Percentiles rank a stretch among this genome's conserved stretches.
phyloP scores from a whole-genome alignment of 2,888 invertebrate genomes.

The Bimastos eiseni region DNA sequence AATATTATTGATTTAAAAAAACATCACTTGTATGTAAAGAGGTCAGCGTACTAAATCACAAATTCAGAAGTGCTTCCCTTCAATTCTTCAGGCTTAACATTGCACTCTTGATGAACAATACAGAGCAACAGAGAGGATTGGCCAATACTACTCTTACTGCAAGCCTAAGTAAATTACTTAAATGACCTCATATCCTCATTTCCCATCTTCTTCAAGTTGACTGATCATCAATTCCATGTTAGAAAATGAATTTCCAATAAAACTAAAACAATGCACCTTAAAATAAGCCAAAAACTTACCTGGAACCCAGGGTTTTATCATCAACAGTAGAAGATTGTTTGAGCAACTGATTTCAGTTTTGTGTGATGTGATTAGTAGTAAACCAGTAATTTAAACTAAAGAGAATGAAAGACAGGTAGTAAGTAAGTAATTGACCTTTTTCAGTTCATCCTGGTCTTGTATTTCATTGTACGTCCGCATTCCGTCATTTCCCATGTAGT shows the following conservation, averaged over 20 bases:
- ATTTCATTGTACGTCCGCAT: conserved; percentile 58
- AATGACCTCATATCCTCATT: neutral
- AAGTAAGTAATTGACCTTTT: conserved; percentile 49
- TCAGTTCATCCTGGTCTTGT: conserved; percentile 52
- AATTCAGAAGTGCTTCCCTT: neutral
- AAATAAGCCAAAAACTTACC: neutral
- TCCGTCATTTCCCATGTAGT: conserved; percentile 54
- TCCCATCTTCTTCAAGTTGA: neutral
- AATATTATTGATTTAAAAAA: no score
- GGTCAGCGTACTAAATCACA: no score
- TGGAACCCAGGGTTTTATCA: neutral
- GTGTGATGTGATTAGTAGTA: neutral
- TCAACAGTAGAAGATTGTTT: neutral
- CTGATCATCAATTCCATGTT: neutral
- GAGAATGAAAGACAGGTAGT: neutral
- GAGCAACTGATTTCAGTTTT: neutral
- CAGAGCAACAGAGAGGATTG: neutral
- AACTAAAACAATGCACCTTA: neutral
- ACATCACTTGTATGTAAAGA: no score
- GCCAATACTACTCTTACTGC: neutral
- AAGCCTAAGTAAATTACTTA: neutral
- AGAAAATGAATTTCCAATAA: neutral
- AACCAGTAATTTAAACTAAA: neutral
- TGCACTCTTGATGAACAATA: neutral
- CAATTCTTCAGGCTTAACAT: neutral